Evolutionary conservation across 2,888 invertebrate genomes (phyloP).

Genomic region (Elmis aenea): DNA sequence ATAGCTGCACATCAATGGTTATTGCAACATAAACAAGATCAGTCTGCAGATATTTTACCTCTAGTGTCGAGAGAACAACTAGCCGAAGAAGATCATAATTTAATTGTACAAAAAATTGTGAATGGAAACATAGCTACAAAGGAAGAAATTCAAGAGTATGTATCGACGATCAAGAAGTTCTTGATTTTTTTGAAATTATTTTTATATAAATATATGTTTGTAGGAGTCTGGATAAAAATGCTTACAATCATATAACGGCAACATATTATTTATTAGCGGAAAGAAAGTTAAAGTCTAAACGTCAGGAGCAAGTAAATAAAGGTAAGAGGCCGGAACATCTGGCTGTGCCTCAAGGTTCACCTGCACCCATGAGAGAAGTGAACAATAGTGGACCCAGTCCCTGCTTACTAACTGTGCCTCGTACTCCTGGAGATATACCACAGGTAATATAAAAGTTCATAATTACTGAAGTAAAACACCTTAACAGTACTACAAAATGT

Average conservation of each 20-base stretch:
- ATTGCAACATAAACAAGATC: slow-evolving; percentile 51
- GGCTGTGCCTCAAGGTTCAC: slow-evolving; percentile 40
- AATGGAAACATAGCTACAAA: slow-evolving; percentile 91
- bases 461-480: not conserved
- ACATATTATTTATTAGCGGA: slow-evolving; percentile 97
- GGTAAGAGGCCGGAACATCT: slow-evolving; percentile 42
- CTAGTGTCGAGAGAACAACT: slow-evolving; percentile 86
- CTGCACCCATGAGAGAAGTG: slow-evolving; percentile 34
- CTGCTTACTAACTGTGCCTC: slow-evolving; percentile 55
- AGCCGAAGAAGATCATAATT: slow-evolving; percentile 84
- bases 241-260: slow-evolving; percentile 97
- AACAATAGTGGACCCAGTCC: slow-evolving; percentile 34
- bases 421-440: slow-evolving; percentile 64
- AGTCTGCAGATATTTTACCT: slow-evolving; percentile 61
- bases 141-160: slow-evolving; percentile 88
- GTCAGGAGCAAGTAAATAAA: slow-evolving; percentile 58
- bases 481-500: too few species aligned
- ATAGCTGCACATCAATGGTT: slow-evolving; percentile 87
- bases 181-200: slow-evolving; percentile 8
- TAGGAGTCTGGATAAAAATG: slow-evolving; percentile 88
- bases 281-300: slow-evolving; percentile 75
- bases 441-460: too few species aligned
- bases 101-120: slow-evolving; percentile 93
- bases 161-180: too few species aligned
- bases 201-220: slow-evolving; percentile 24